Conservation (phyloP, 2,797 vertebrate genomes). For the Chelon auratus region DNA sequence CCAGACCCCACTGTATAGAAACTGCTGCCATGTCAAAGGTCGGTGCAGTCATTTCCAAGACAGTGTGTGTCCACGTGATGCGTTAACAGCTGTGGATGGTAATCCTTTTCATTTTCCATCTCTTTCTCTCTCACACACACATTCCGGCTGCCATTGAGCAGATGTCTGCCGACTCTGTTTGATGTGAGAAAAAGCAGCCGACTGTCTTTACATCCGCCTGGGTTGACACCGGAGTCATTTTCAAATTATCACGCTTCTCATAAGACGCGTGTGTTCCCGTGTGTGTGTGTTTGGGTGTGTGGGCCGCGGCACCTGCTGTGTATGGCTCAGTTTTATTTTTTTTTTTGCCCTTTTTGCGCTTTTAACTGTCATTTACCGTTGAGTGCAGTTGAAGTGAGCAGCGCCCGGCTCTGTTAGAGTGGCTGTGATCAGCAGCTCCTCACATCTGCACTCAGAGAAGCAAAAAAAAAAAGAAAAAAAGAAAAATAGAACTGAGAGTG, state of each 20-base stretch:
- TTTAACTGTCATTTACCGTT: conserved; percentile 33
- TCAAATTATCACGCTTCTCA: conserved; percentile 24
- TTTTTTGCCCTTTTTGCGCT: background rate
- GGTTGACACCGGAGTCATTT: conserved; percentile 27
- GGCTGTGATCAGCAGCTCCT: conserved; percentile 34
- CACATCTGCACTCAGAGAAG: background rate
- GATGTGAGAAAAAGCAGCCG: conserved; percentile 26
- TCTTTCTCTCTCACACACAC: background rate
- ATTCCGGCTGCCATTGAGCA: conserved; percentile 25
- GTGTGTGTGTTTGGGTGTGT: conserved; percentile 16
- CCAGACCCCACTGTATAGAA: background rate
- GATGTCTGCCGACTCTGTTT: conserved; percentile 27
- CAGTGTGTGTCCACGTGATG: background rate
- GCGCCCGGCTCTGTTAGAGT: conserved; percentile 13
- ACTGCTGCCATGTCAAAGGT: background rate
- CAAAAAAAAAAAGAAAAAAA: background rate
- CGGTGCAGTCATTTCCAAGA: background rate
- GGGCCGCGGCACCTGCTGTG: conserved; percentile 20
- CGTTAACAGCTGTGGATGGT: background rate
- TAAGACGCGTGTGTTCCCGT: background rate
- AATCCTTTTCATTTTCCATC: conserved; percentile 3
- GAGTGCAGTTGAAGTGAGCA: conserved; percentile 17
- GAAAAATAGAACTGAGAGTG: too few species aligned
- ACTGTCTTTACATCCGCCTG: conserved; percentile 12
- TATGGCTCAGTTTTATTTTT: background rate